Percentiles rank a stretch among this genome's conserved stretches.
phyloP scores from a whole-genome alignment of 2,113 vertebrate species.

The Notothenia rossii region DNA sequence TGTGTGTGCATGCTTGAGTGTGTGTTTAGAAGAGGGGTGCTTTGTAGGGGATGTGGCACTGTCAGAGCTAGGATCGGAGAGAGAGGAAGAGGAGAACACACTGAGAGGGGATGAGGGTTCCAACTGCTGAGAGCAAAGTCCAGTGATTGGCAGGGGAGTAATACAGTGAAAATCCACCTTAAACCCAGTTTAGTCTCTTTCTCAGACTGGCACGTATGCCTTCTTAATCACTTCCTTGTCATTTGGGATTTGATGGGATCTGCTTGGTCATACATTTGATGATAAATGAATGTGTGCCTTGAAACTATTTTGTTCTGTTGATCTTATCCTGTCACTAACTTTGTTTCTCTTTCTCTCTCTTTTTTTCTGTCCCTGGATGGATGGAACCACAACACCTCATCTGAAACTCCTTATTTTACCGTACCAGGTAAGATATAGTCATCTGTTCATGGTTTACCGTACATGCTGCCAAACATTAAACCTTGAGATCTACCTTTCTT shows the following conservation, averaged over 20 bases:
- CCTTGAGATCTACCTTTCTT: background rate
- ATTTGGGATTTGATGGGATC: conserved; percentile 25
- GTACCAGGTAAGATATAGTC: conserved; percentile 69
- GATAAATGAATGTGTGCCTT: conserved; percentile 16
- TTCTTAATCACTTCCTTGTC: conserved; percentile 41
- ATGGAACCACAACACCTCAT: conserved; percentile 36
- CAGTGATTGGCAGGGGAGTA: conserved; percentile 55
- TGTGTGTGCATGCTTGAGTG: conserved; percentile 23
- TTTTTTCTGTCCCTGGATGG: conserved; percentile 1
- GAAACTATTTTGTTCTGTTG: background rate
- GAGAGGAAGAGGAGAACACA: conserved; percentile 22
- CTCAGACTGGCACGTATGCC: background rate
- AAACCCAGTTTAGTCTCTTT: conserved; percentile 25
- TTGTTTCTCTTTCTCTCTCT: conserved; percentile 24
- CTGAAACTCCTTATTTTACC: background rate
- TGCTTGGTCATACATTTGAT: conserved; percentile 21
- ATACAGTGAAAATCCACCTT: conserved; percentile 46
- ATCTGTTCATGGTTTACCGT: background rate
- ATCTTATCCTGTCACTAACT: conserved; percentile 23
- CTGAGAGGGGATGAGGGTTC: conserved; percentile 29
- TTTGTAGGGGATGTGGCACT: conserved; percentile 46
- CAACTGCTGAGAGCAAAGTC: conserved; percentile 38
- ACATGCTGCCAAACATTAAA: background rate
- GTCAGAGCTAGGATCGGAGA: conserved; percentile 36
- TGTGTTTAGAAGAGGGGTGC: conserved; percentile 39